Evolutionary conservation across 1,140 invertebrate genomes (phyloP).

Genomic region (Antheraea pernyi): DNA sequence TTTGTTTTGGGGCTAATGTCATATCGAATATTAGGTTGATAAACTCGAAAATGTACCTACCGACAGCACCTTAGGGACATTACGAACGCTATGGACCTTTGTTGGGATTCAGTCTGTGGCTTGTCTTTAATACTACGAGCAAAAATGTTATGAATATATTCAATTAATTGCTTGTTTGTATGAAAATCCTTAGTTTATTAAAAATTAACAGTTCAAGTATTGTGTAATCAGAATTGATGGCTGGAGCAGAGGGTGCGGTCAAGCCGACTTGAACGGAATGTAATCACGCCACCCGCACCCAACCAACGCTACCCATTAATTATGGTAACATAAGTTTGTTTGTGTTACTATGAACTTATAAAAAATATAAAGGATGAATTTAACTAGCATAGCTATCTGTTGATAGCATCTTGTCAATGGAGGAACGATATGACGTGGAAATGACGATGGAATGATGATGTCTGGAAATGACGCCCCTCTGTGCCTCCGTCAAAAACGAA

Average conservation of each 20-base stretch:
- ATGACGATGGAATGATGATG: too few species aligned
- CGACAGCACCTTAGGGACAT: conserved; percentile 7
- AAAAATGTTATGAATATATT: not conserved
- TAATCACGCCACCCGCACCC: conserved; percentile 62
- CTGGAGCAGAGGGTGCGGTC: conserved; percentile 32
- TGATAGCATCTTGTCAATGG: too few species aligned
- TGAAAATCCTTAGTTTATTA: conserved; percentile 18
- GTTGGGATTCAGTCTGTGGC: conserved; percentile 29
- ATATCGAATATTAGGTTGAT: conserved; percentile 20
- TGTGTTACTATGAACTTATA: not conserved
- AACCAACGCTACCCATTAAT: conserved; percentile 37
- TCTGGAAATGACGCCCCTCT: too few species aligned
- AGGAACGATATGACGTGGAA: too few species aligned
- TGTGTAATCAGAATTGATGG: conserved; percentile 25
- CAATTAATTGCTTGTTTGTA: conserved; percentile 2
- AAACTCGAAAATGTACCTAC: conserved; percentile 17
- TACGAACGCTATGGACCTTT: conserved; percentile 15
- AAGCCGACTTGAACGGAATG: conserved; percentile 30
- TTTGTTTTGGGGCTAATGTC: conserved; percentile 4
- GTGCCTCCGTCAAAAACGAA: too few species aligned
- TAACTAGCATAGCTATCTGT: too few species aligned
- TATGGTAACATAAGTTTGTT: conserved; percentile 39
- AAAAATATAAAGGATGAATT: not conserved
- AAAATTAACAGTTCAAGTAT: not conserved
- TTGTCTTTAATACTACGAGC: conserved; percentile 27